Evolutionary conservation across 2,797 vertebrate species (phyloP).

Genomic region (Leontopithecus rosalia): DNA sequence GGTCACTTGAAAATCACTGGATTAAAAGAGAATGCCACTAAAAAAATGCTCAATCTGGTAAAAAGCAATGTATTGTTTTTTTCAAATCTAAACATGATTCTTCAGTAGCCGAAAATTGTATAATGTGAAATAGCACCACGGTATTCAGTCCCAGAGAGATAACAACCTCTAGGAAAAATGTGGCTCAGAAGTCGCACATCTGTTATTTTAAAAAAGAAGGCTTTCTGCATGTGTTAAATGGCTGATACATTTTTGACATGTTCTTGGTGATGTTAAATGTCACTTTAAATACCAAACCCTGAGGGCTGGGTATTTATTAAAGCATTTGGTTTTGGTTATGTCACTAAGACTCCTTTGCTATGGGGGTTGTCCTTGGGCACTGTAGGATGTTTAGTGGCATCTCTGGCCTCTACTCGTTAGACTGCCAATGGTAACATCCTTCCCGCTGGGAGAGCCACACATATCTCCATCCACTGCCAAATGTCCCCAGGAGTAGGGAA

Average conservation of each 20-base stretch:
- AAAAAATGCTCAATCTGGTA: constrained; percentile 58
- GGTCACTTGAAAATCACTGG: neutral
- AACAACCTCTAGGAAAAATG: constrained; percentile 60
- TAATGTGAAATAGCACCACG: constrained; percentile 16
- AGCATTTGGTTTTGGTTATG: constrained; percentile 75
- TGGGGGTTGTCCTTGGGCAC: fast-evolving
- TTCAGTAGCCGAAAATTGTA: neutral
- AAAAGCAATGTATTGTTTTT: neutral
- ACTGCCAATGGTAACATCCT: neutral
- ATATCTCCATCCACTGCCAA: neutral
- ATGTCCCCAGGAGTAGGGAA: too few species aligned
- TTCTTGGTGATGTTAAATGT: constrained; percentile 75
- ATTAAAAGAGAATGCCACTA: constrained; percentile 58
- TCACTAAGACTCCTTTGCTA: too few species aligned
- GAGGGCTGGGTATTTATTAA: constrained; percentile 47
- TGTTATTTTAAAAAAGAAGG: constrained; percentile 41
- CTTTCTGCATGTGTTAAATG: constrained; percentile 55
- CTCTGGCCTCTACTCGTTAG: neutral
- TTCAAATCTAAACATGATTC: neutral
- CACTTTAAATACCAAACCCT: constrained; percentile 75
- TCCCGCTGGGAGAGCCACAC: neutral
- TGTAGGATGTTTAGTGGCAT: neutral
- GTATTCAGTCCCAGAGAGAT: neutral
- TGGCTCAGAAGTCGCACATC: constrained; percentile 45
- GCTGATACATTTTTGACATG: constrained; percentile 64